Percentiles rank a stretch among this genome's conserved stretches.
Evolutionary conservation across 2,113 vertebrate species (phyloP).

Genomic region (Lonchura striata): DNA sequence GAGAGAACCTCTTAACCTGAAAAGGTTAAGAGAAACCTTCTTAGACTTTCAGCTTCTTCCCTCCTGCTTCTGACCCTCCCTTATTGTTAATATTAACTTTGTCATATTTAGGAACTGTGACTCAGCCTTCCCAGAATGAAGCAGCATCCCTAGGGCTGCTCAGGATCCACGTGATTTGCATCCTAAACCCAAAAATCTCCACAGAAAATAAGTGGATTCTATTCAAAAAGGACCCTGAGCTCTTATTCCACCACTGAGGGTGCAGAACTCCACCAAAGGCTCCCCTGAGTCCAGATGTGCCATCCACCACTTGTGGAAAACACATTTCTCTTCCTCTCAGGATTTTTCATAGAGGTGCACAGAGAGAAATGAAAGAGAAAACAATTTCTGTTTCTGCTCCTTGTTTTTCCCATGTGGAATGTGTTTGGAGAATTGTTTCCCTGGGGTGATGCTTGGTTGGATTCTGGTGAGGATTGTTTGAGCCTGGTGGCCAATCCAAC

Average conservation of each 20-base stretch:
- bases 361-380: too few species aligned
- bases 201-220: rapidly evolving
- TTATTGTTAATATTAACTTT: not conserved
- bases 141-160: not conserved
- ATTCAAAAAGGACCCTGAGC: not conserved
- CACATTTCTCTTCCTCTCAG: too few species aligned
- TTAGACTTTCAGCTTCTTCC: not conserved
- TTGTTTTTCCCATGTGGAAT: too few species aligned
- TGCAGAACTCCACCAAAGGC: not conserved
- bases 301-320: too few species aligned
- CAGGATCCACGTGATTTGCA: rapidly evolving
- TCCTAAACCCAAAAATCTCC: not conserved
- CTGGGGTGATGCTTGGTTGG: too few species aligned
- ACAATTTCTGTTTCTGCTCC: too few species aligned
- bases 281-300: rapidly evolving
- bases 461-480: too few species aligned
- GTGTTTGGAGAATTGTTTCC: too few species aligned
- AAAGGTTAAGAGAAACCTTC: not conserved
- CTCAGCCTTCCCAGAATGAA: not conserved
- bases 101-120: not conserved
- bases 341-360: too few species aligned
- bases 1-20: not conserved
- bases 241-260: not conserved
- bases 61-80: not conserved
- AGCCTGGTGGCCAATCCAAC: too few species aligned